phyloP scores from a whole-genome alignment of 2,113 vertebrate species.

The Cryptotis parvus region DNA sequence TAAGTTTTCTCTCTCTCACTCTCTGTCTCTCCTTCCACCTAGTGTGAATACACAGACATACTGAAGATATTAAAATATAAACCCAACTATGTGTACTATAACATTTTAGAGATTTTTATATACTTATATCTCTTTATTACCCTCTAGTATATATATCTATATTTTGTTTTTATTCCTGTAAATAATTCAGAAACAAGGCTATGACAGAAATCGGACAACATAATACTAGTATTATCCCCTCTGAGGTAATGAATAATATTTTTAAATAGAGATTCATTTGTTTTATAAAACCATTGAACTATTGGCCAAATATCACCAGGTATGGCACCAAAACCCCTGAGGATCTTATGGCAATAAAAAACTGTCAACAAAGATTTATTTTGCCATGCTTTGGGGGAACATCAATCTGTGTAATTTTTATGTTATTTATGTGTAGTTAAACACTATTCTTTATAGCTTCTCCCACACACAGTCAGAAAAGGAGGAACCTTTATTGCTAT shows the following conservation, averaged over 20 bases:
- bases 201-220: background rate
- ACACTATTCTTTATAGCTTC: background rate
- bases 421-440: too few relatives aligned
- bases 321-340: too few relatives aligned
- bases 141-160: background rate
- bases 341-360: too few relatives aligned
- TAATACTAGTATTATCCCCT: background rate
- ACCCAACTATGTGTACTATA: background rate
- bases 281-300: background rate
- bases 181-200: background rate
- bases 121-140: background rate
- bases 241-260: background rate
- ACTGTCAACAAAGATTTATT: background rate
- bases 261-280: background rate
- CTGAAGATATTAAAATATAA: background rate
- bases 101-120: background rate
- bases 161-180: background rate
- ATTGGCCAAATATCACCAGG: too few relatives aligned
- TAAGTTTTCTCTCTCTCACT: background rate
- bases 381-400: background rate
- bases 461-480: too few relatives aligned
- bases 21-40: background rate
- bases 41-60: background rate
- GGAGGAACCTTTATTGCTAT: too few relatives aligned
- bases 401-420: too few relatives aligned